Percentiles rank a stretch among this genome's conserved stretches.
These are phyloP conservation scores for Cataglyphis hispanica DNA, from an alignment of 1,140 invertebrate genomes.

Conservation along the genomic window DNA sequence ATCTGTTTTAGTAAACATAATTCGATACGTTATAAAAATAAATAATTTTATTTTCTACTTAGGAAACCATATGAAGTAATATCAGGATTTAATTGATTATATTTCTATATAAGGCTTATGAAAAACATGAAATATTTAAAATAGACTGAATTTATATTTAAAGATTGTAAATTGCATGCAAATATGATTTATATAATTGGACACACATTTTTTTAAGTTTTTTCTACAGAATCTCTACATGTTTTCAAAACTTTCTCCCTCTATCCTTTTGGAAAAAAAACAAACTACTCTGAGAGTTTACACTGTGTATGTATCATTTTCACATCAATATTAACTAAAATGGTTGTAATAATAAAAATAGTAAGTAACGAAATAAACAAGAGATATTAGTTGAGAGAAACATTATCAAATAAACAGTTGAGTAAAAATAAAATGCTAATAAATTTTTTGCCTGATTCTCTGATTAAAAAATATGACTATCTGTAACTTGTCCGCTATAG, in stretches of 20 bases:
- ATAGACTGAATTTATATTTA: not conserved
- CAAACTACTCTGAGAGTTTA: not conserved
- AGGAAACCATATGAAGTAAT: not conserved
- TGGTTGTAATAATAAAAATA: not conserved
- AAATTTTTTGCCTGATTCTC: not conserved
- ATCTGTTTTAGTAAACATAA: not conserved
- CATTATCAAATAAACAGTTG: not conserved
- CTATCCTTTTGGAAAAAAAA: not conserved
- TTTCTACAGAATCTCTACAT: not conserved
- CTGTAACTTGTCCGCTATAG: not conserved
- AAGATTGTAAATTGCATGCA: not conserved
- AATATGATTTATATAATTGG: too few species aligned
- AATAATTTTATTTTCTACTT: not conserved
- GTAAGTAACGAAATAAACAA: not conserved
- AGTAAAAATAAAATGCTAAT: not conserved
- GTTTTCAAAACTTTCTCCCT: not conserved
- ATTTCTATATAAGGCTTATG: not conserved
- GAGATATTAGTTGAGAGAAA: not conserved
- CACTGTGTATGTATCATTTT: not conserved
- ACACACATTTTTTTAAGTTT: not conserved
- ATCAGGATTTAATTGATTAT: not conserved
- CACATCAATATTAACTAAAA: not conserved
- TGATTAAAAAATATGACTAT: not conserved
- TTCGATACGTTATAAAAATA: not conserved
- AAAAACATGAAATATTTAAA: not conserved